phyloP scores from a whole-genome alignment of 2,888 invertebrate species.

The Andrena haemorrhoa region DNA sequence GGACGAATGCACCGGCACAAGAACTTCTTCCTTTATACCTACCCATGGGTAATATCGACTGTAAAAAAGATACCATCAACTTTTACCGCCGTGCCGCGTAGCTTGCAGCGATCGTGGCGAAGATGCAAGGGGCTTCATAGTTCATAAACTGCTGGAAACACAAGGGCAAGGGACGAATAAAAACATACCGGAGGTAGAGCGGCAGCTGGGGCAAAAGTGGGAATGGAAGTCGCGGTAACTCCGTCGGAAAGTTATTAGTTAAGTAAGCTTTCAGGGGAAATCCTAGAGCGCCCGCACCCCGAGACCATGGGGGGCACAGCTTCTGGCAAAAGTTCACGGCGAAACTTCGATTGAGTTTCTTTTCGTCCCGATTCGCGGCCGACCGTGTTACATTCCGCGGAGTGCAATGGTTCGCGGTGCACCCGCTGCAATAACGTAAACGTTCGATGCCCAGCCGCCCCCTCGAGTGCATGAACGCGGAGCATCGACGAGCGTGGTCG shows the following conservation, averaged over 20 bases:
- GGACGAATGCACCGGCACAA: not conserved
- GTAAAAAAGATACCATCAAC: constrained; percentile 6
- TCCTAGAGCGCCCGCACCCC: not conserved
- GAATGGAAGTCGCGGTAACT: constrained; percentile 9
- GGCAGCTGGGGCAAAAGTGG: not conserved
- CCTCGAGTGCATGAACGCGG: not conserved
- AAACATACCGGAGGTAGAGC: not conserved
- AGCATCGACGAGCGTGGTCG: not conserved
- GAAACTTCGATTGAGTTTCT: constrained; percentile 43
- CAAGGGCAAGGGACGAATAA: not conserved
- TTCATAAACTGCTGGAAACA: not conserved
- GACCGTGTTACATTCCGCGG: constrained; percentile 25
- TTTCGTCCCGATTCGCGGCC: constrained; percentile 17
- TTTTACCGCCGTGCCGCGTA: constrained; percentile 13
- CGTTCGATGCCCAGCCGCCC: constrained; percentile 10
- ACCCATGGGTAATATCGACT: constrained; percentile 8
- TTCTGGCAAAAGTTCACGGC: constrained; percentile 13
- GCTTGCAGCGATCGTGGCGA: constrained; percentile 1
- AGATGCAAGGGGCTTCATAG: not conserved
- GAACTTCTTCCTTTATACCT: constrained; percentile 7
- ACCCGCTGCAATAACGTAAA: constrained; percentile 21
- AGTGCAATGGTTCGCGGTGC: constrained; percentile 27
- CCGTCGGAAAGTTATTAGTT: constrained; percentile 34
- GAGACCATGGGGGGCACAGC: not conserved
- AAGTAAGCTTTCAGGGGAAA: constrained; percentile 20